A percentile compares a stretch with the other conserved stretches of the same genome.
These are phyloP conservation scores for Rhopalosiphum maidis DNA, from an alignment of 1,140 invertebrate species.

Conservation along the genomic window DNA sequence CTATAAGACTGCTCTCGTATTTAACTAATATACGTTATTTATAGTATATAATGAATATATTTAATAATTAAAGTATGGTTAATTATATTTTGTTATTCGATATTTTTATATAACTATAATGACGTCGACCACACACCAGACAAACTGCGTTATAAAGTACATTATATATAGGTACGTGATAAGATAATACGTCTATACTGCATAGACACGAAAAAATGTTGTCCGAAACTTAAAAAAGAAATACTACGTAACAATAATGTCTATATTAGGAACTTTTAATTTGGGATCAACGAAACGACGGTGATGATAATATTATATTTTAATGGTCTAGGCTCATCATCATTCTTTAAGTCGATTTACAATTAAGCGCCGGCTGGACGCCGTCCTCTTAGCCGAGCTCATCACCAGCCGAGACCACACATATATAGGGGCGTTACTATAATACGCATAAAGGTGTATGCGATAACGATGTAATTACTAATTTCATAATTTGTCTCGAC, in stretches of 20 bases:
- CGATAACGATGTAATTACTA: slow-evolving; percentile 1
- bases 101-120: neutral
- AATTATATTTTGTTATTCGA: neutral
- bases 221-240: neutral
- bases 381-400: neutral
- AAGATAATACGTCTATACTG: too few relatives aligned
- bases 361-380: neutral
- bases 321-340: neutral
- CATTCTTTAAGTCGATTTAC: neutral
- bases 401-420: neutral
- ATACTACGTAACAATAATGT: neutral
- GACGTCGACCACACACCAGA: neutral
- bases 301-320: neutral
- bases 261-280: neutral
- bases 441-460: neutral
- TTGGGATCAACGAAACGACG: slow-evolving; percentile 1
- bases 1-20: too few relatives aligned
- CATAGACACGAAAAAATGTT: neutral
- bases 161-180: neutral
- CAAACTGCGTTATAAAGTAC: neutral
- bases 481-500: neutral
- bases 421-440: neutral
- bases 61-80: neutral
- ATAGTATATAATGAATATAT: too few relatives aligned
- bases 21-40: too few relatives aligned